Evolutionary conservation across 2,113 vertebrate species (phyloP).

Genomic region (Psephotus haematonotus): DNA sequence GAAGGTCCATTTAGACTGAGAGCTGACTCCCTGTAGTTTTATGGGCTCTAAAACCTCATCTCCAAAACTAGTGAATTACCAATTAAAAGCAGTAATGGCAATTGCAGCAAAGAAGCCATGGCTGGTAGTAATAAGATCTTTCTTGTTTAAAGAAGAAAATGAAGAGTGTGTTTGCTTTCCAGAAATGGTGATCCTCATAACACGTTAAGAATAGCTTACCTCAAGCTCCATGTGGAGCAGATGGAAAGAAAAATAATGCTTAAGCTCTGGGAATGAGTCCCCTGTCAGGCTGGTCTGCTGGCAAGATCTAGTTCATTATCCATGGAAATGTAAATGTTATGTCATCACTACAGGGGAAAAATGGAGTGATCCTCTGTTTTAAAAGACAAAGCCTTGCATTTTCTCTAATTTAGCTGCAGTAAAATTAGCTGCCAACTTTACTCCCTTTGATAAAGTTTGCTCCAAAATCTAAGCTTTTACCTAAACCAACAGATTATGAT

Average conservation of each 20-base stretch:
- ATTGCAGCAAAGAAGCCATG: not conserved
- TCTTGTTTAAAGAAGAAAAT: constrained; percentile 26
- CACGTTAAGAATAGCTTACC: constrained; percentile 8
- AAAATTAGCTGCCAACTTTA: not conserved
- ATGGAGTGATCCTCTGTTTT: not conserved
- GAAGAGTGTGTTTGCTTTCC: constrained; percentile 23
- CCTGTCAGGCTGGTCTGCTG: not conserved
- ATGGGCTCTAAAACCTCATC: not conserved
- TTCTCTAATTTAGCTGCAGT: not conserved
- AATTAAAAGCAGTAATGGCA: constrained; percentile 12
- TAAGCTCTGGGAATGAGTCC: not conserved
- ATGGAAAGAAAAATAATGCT: constrained; percentile 20
- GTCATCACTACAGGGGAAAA: not conserved
- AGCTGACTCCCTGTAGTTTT: not conserved
- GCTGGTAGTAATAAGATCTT: not conserved
- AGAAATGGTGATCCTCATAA: not conserved
- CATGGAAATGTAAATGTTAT: constrained; percentile 26
- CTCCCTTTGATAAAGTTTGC: not conserved
- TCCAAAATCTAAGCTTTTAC: not conserved
- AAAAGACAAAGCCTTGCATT: not conserved
- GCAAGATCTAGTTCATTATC: constrained; percentile 19
- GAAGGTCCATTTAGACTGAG: not conserved
- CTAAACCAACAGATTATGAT: not conserved
- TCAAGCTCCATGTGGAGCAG: not conserved
- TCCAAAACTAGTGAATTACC: not conserved